Conservation (phyloP, 2,113 vertebrate species). For the Monarcha castaneiventris region DNA sequence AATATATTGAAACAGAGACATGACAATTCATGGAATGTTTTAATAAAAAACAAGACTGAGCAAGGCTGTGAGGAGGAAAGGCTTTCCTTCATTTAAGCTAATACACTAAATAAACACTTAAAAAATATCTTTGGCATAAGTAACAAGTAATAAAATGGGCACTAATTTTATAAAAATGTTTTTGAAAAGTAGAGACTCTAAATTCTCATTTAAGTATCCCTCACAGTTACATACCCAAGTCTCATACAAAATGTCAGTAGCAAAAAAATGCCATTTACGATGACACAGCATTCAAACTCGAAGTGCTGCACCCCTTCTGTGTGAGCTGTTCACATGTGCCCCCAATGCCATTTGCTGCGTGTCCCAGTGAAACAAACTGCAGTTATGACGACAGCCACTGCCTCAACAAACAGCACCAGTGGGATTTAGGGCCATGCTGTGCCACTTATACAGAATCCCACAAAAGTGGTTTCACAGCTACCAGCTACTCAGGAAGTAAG, state of each 20-base stretch:
- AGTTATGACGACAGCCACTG: neutral
- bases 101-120: slow-evolving; percentile 47
- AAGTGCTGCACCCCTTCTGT: neutral
- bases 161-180: slow-evolving; percentile 52
- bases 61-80: neutral
- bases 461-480: neutral
- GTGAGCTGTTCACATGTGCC: neutral
- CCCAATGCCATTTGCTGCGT: neutral
- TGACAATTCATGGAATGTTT: slow-evolving; percentile 32
- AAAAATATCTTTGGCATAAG: slow-evolving; percentile 18
- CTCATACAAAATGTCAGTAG: neutral
- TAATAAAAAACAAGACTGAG: slow-evolving; percentile 49
- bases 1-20: slow-evolving; percentile 41
- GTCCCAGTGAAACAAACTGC: neutral
- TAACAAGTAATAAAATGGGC: neutral
- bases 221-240: neutral
- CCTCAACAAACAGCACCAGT: neutral
- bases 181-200: neutral
- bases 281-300: neutral
- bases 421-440: neutral
- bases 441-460: neutral
- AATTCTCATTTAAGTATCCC: neutral
- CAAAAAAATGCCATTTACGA: neutral
- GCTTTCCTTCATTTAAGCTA: slow-evolving; percentile 8
- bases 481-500: neutral